Percentiles rank a stretch among this genome's conserved stretches.
phyloP scores from a whole-genome alignment of 2,888 invertebrate species.

The Campoplex capitator region DNA sequence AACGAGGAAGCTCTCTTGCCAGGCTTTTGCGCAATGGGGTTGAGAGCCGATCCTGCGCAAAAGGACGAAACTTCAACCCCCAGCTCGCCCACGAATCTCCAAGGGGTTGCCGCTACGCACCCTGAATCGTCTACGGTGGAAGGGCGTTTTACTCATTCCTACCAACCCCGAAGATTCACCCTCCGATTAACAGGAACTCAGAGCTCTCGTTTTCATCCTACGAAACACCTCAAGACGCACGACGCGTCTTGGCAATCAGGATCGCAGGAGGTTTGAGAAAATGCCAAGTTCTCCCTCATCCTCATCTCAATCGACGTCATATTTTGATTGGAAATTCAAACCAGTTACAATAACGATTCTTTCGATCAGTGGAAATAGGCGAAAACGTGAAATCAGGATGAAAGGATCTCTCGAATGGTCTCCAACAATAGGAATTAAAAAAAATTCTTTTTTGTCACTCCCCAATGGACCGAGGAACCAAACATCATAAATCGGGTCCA shows the following conservation, averaged over 20 bases:
- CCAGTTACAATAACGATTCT: neutral
- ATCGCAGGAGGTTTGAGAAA: conserved; percentile 54
- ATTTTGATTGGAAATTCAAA: neutral
- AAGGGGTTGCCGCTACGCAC: neutral
- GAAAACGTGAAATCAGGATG: neutral
- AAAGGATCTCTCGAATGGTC: neutral
- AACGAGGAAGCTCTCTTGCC: conserved; percentile 69
- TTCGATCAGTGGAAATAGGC: neutral
- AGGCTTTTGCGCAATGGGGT: neutral
- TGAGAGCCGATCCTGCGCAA: conserved; percentile 36
- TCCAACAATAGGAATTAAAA: neutral
- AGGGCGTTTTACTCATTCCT: conserved; percentile 53
- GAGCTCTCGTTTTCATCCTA: conserved; percentile 37
- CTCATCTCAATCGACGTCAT: no score
- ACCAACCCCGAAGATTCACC: conserved; percentile 73
- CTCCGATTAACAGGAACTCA: conserved; percentile 74
- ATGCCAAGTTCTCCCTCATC: neutral
- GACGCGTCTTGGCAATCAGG: conserved; percentile 65
- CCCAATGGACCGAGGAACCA: neutral
- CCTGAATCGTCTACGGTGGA: neutral
- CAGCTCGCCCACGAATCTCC: conserved; percentile 1
- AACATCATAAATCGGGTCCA: neutral
- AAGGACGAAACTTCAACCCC: conserved; percentile 50
- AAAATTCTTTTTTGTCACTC: neutral
- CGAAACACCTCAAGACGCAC: conserved; percentile 61